Evolutionary conservation across 2,113 vertebrate species (phyloP).

Genomic region (Indri indri): DNA sequence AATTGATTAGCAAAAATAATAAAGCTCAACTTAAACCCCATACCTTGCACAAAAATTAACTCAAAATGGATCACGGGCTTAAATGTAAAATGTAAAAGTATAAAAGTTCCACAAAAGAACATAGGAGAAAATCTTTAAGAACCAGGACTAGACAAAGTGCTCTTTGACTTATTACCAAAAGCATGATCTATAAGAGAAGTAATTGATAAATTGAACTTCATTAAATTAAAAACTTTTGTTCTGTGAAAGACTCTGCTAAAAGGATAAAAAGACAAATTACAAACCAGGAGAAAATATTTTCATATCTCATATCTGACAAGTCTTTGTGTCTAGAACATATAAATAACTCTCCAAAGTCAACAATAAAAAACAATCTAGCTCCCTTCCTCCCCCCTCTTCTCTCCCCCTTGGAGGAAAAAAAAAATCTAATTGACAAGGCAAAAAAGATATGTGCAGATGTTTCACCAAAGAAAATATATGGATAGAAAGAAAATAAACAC

Average conservation of each 20-base stretch:
- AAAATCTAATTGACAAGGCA: background rate
- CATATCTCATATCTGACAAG: background rate
- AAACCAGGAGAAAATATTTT: background rate
- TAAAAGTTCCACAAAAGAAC: background rate
- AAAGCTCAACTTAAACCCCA: background rate
- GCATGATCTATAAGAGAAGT: background rate
- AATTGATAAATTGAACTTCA: background rate
- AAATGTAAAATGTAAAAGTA: background rate
- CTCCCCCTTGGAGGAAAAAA: background rate
- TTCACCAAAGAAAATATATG: background rate
- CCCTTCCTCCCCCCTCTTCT: too few species aligned
- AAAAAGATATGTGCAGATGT: background rate
- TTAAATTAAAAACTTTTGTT: background rate
- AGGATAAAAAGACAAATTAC: background rate
- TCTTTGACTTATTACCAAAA: background rate
- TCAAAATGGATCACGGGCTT: background rate
- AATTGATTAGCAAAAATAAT: background rate
- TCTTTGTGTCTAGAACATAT: background rate
- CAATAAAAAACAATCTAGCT: background rate
- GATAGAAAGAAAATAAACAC: background rate
- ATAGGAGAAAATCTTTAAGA: background rate
- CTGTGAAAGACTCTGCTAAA: background rate
- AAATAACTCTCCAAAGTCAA: background rate
- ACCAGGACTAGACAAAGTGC: background rate
- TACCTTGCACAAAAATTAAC: background rate